Evolutionary conservation across 2,113 vertebrate species (phyloP).

Genomic region (Nerophis lumbriciformis): DNA sequence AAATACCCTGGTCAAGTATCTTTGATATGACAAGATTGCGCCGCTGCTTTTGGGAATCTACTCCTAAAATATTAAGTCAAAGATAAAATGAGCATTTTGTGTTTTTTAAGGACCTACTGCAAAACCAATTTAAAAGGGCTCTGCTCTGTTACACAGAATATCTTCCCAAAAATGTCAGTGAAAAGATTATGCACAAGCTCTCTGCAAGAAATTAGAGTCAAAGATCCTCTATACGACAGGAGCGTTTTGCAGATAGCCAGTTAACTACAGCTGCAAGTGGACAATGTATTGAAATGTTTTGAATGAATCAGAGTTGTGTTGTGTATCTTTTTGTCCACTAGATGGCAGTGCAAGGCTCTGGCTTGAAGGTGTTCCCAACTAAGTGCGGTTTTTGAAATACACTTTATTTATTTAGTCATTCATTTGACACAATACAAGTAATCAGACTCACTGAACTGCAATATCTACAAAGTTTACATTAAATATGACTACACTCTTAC

Average conservation of each 20-base stretch:
- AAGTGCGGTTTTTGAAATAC: slow-evolving; percentile 25
- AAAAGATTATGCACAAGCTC: too few relatives aligned
- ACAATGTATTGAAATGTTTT: not conserved
- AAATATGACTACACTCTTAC: slow-evolving; percentile 1
- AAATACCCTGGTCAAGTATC: too few relatives aligned
- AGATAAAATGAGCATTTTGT: slow-evolving; percentile 6
- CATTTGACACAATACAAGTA: slow-evolving; percentile 1
- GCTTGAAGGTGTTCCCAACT: not conserved
- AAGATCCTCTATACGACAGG: too few relatives aligned
- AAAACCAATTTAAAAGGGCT: too few relatives aligned
- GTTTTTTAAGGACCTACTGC: slow-evolving; percentile 20
- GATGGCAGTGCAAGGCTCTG: slow-evolving; percentile 35
- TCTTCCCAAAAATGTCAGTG: too few relatives aligned
- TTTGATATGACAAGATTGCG: too few relatives aligned
- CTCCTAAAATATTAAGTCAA: too few relatives aligned
- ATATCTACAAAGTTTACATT: slow-evolving; percentile 50
- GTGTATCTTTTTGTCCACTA: slow-evolving; percentile 36
- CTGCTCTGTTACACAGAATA: too few relatives aligned
- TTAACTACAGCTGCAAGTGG: too few relatives aligned
- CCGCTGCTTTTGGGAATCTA: too few relatives aligned
- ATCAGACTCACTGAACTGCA: slow-evolving; percentile 7
- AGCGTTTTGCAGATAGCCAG: too few relatives aligned
- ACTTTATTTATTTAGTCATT: slow-evolving; percentile 4
- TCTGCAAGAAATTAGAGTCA: too few relatives aligned
- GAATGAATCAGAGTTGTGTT: not conserved